Percentiles rank a stretch among this genome's conserved stretches.
Conservation (phyloP, 2,113 vertebrate genomes). For the Plecotus auritus region DNA sequence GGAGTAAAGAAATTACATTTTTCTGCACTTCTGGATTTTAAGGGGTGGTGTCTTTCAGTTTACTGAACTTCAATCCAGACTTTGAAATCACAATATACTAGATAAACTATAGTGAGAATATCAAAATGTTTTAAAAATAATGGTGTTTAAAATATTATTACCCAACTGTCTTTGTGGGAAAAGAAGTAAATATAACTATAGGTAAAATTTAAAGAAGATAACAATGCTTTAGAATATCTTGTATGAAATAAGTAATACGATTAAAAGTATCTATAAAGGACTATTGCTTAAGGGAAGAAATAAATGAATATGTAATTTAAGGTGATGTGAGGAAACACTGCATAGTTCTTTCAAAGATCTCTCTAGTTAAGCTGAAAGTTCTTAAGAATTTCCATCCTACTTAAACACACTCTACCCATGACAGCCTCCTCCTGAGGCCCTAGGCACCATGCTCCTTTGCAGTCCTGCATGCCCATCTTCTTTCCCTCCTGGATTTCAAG, state of each 20-base stretch:
- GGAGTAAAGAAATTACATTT: background rate
- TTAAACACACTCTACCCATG: background rate
- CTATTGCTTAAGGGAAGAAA: background rate
- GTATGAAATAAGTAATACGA: background rate
- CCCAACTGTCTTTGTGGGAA: background rate
- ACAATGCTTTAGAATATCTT: background rate
- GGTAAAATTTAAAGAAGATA: background rate
- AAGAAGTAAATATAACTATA: background rate
- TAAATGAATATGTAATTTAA: background rate
- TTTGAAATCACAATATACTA: background rate
- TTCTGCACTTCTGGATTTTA: background rate
- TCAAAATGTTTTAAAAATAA: background rate
- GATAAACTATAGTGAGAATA: background rate
- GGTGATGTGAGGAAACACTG: background rate
- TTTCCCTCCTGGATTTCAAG: background rate
- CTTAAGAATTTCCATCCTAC: background rate
- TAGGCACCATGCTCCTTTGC: fast-evolving
- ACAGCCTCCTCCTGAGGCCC: background rate
- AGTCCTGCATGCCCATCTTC: background rate
- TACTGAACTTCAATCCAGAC: background rate
- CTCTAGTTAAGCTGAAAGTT: background rate
- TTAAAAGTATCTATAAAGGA: background rate
- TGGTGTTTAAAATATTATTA: background rate
- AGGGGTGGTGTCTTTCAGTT: background rate
- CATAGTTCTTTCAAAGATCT: background rate